Evolutionary conservation across 2,113 vertebrate species (phyloP).

Genomic region (Oryzias woworae): DNA sequence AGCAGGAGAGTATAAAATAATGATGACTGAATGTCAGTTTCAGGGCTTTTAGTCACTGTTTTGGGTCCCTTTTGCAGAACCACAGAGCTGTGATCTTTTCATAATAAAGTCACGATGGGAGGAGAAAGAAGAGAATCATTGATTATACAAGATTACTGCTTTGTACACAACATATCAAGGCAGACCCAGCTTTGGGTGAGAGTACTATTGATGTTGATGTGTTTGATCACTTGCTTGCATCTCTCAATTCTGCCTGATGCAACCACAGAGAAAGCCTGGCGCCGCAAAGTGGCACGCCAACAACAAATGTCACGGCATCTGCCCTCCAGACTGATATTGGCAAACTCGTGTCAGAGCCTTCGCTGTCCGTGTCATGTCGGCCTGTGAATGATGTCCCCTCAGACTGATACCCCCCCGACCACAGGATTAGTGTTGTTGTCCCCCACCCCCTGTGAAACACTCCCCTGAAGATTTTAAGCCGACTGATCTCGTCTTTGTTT

Average conservation of each 20-base stretch:
- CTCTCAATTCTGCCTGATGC: slow-evolving; percentile 53
- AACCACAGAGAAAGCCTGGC: slow-evolving; percentile 54
- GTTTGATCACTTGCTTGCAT: slow-evolving; percentile 60
- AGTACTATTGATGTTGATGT: slow-evolving; percentile 43
- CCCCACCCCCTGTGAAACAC: slow-evolving; percentile 32
- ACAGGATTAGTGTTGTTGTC: slow-evolving; percentile 44
- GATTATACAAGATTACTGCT: slow-evolving; percentile 42
- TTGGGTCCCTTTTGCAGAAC: slow-evolving; percentile 54
- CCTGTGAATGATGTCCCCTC: slow-evolving; percentile 44
- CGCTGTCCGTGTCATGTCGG: slow-evolving; percentile 37
- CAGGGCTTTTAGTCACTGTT: slow-evolving; percentile 57
- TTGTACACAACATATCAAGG: slow-evolving; percentile 41
- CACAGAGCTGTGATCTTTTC: slow-evolving; percentile 51
- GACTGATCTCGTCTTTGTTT: slow-evolving; percentile 40
- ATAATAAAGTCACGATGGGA: slow-evolving; percentile 38
- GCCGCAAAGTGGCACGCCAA: slow-evolving; percentile 26
- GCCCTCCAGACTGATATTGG: slow-evolving; percentile 53
- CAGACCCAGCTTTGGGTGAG: slow-evolving; percentile 21
- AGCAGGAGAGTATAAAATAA: slow-evolving; percentile 24
- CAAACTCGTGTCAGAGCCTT: slow-evolving; percentile 38
- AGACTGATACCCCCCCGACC: slow-evolving; percentile 11
- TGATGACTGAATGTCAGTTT: slow-evolving; percentile 65
- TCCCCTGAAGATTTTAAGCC: slow-evolving; percentile 33
- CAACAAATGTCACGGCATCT: slow-evolving; percentile 51
- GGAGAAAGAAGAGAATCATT: slow-evolving; percentile 21